Base-by-base conservation (phyloP, 2,888 invertebrate genomes). In the Steromphala cineraria region DNA sequence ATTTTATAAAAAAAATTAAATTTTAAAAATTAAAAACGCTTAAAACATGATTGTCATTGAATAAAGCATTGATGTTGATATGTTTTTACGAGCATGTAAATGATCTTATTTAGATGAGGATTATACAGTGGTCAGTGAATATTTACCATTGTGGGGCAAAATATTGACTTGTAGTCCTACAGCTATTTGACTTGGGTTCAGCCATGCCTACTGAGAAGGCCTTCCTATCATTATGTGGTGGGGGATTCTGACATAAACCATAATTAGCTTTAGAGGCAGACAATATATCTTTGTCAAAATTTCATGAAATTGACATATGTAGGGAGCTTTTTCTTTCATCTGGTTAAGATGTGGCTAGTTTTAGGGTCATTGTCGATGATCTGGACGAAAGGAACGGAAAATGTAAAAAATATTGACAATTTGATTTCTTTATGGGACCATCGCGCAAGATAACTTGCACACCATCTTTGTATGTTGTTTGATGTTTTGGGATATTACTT, bases 241-340 rank as follows among this genome's bases (percentile, higher is more conserved):
- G 1, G 46, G 46, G 13, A 10, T 10, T 62, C 62, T 62, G 62
- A 62, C 62, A 62, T 24, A 24, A 62, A 62, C 62, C 28, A 28
- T 62, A 62, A 62, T 62, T 62, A 62, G 62, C 28, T 62, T 62
- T 62, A 28, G 62, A 62, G 24, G 28, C 62, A 28, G 62, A 62
- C 28, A 62, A 62, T 62, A 62, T 62, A 62, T 62, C 62, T 28
- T 62, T 62, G 62, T 62, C 62, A 62, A 62, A 56, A 62, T 62
- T 62, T 62, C 62, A 62, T 62, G 62, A 62, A 62, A 28, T 62
- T 62, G 62, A 28, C 62, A 62, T 62, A 62, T 62, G 62, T 62
- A 62, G 62, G 28, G 28, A 62, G 28, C 28, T 21, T 28, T 62
- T 62, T 62, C 62, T 62, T 62, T 62, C 62, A 62, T 62, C 62